phyloP scores from a whole-genome alignment of 2,113 vertebrate species.

The Epinephelus fuscoguttatus region DNA sequence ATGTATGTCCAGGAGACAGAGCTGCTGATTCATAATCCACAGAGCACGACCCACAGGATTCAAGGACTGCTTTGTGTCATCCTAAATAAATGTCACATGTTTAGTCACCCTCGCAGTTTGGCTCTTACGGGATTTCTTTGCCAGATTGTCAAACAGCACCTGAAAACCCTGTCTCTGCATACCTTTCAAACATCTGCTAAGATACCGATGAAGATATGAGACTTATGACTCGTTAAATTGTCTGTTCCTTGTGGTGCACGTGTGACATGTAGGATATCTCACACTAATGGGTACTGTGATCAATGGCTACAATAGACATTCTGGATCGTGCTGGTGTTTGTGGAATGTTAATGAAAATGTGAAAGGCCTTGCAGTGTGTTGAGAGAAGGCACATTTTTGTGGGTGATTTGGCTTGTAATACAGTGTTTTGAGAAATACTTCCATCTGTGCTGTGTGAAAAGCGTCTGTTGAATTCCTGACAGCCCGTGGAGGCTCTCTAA shows the following conservation, averaged over 20 bases:
- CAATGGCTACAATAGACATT: background rate
- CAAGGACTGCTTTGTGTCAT: no score
- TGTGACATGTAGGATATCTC: background rate
- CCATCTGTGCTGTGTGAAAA: slow-evolving; percentile 41
- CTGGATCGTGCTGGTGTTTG: background rate
- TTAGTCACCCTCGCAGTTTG: no score
- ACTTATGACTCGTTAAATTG: background rate
- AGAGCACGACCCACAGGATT: no score
- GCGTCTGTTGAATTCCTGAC: slow-evolving; percentile 46
- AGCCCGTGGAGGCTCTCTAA: slow-evolving; percentile 28
- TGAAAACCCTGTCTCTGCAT: no score
- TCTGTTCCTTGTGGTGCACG: background rate
- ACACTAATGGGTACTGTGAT: background rate
- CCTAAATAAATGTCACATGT: no score
- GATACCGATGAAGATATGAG: background rate
- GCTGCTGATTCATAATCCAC: no score
- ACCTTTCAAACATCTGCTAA: no score
- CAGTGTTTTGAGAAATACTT: slow-evolving; percentile 44
- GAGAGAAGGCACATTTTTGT: background rate
- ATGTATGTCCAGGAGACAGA: no score
- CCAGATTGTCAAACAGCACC: no score
- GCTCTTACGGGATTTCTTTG: no score
- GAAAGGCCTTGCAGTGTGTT: background rate
- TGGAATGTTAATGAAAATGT: background rate
- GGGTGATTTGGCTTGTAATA: slow-evolving; percentile 7